phyloP scores from a whole-genome alignment of 2,888 invertebrate genomes.

The Ochlodes sylvanus region DNA sequence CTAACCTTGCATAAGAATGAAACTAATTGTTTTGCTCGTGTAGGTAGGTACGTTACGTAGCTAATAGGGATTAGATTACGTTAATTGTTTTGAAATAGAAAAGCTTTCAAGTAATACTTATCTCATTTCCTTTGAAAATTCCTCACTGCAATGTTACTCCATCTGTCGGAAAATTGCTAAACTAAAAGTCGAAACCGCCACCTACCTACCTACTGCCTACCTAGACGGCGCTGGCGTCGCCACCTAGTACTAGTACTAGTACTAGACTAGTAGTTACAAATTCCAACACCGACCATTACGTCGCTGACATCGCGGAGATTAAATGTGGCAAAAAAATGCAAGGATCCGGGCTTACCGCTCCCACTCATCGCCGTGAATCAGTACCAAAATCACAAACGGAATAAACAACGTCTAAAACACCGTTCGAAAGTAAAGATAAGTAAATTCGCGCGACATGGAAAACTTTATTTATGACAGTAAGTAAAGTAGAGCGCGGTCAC shows the following conservation, averaged over 20 bases:
- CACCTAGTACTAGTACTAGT: too few relatives aligned
- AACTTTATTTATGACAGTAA: slow-evolving; percentile 40
- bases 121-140: not conserved
- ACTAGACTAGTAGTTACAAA: slow-evolving; percentile 37
- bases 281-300: slow-evolving; percentile 41
- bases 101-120: too few relatives aligned
- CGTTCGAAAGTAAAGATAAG: slow-evolving; percentile 43
- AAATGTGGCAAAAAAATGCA: slow-evolving; percentile 27
- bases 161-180: slow-evolving; percentile 48
- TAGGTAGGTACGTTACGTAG: too few relatives aligned
- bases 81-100: too few relatives aligned
- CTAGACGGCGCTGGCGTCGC: slow-evolving; percentile 1
- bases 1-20: too few relatives aligned
- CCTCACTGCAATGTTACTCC: slow-evolving; percentile 46
- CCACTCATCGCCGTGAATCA: slow-evolving; percentile 60
- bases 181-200: slow-evolving; percentile 3
- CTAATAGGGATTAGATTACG: too few relatives aligned
- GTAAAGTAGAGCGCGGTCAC: slow-evolving; percentile 63
- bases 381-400: slow-evolving; percentile 41
- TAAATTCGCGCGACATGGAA: slow-evolving; percentile 22
- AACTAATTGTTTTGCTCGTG: too few relatives aligned
- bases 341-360: slow-evolving; percentile 62
- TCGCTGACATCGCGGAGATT: slow-evolving; percentile 49
- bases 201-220: not conserved
- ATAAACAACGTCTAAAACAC: slow-evolving; percentile 34